These are phyloP conservation scores for Candoia aspera DNA, from an alignment of 2,113 vertebrate species.

Conservation along the genomic window DNA sequence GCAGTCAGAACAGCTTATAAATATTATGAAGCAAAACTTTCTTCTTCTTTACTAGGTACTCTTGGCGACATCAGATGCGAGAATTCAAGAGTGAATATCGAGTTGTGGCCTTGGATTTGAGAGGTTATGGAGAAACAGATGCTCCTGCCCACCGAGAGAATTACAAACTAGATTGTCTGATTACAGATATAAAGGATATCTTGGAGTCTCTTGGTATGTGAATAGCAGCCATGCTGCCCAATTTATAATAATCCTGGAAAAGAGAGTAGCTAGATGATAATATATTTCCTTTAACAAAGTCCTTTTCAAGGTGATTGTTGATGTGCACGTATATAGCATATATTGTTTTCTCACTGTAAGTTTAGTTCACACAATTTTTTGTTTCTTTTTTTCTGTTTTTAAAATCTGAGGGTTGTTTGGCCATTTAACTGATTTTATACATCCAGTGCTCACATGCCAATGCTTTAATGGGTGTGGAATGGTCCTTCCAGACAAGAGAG, in stretches of 20 bases:
- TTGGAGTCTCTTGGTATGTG: slow-evolving; percentile 93
- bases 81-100: slow-evolving; percentile 98
- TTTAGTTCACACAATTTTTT: not conserved
- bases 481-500: not conserved
- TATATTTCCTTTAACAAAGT: slow-evolving; percentile 1
- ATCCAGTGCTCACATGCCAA: not conserved
- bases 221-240: slow-evolving; percentile 24
- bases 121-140: slow-evolving; percentile 96
- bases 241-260: not conserved
- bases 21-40: slow-evolving; percentile 41
- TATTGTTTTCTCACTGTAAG: not conserved
- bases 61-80: slow-evolving; percentile 94
- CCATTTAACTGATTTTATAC: not conserved
- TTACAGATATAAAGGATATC: slow-evolving; percentile 94
- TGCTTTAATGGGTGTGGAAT: not conserved
- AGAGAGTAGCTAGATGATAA: not conserved
- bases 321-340: not conserved
- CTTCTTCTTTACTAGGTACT: slow-evolving; percentile 82
- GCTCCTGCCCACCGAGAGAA: slow-evolving; percentile 83
- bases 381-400: not conserved
- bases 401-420: not conserved
- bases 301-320: not conserved
- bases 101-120: slow-evolving; percentile 94
- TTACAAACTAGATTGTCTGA: slow-evolving; percentile 89
- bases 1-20: not conserved